Base-by-base conservation (phyloP, 2,888 invertebrate genomes). In the Meliscaeva auricollis region DNA sequence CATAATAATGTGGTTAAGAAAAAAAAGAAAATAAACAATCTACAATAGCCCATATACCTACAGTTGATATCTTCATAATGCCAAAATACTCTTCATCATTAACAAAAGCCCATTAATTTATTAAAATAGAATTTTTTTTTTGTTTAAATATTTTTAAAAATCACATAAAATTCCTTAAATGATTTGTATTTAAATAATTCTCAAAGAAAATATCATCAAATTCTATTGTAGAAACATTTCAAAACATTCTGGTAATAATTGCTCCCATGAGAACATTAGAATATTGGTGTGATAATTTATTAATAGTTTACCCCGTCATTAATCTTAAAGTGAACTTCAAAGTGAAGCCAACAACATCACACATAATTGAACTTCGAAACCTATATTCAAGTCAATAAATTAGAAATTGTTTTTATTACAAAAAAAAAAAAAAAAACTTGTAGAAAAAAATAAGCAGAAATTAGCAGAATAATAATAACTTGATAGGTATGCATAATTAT, bases 401-500 rank as follows among this genome's bases (percentile, higher is more conserved):
- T 48, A 38, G 30, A 58, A 56, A 35, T 56, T 60, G 3, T 64
- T 30, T 30, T n/a, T 46, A 17, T 17, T 9, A 35, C 20, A 4
- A 2, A 38, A 38, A 38, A 8, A 38, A 38, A 26, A 26, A 26
- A 26, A 64, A 30, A 46, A 70, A 38, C 74, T 74, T 79, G 79
- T 78, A 78, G 70, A 79, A 73, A 83, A n/a, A n/a, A 84, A 84
- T 84, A 70, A 84, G 66, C 74, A 26, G 4, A 26, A 26, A 26
- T 26, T 26, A 26, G 26, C 26, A 58, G 44, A 70, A 64, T 84
- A 79, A 60, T 72, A 72, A 79, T 52, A 75, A 79, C 66, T 84
- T 66, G 75, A 62, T 77, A 77, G 78, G 76, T 77, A 82, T 82
- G 72, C 76, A 82, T 87, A 77, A 82, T 73, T 87, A 35, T 64